Evolutionary conservation across 37 sponge, comb jelly and placozoan genomes (phyloP).

Genomic region (Beroe forskalii): DNA sequence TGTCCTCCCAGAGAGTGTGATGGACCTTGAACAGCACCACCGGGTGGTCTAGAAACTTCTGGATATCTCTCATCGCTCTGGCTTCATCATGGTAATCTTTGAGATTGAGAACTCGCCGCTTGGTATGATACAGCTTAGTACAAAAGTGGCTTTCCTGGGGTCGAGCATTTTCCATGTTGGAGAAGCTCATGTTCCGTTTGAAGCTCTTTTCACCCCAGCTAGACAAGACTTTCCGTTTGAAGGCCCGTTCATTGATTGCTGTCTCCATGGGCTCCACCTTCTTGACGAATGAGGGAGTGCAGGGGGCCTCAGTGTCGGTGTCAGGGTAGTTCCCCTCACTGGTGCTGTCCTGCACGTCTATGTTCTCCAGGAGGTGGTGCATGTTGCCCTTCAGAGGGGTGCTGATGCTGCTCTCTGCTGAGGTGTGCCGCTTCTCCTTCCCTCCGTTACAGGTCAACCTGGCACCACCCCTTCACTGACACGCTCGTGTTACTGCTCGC

Average conservation of each 20-base stretch:
- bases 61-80: constrained; percentile 63
- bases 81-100: constrained; percentile 64
- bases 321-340: not conserved
- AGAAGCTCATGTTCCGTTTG: constrained; percentile 26
- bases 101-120: constrained; percentile 12
- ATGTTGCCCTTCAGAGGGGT: not conserved
- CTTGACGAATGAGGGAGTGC: not conserved
- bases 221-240: not conserved
- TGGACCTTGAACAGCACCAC: constrained; percentile 58
- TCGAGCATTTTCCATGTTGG: not conserved
- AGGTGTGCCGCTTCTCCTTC: not conserved
- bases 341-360: not conserved
- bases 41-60: constrained; percentile 49
- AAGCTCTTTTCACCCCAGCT: not conserved
- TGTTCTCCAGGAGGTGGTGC: not conserved
- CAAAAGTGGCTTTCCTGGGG: constrained; percentile 18
- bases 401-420: not conserved
- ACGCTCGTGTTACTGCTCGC: not conserved
- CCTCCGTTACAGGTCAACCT: not conserved
- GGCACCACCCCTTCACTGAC: not conserved
- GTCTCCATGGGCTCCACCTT: not conserved
- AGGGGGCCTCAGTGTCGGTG: not conserved
- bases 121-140: constrained; percentile 48
- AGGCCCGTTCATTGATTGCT: not conserved
- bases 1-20: constrained; percentile 63